Evolutionary conservation across 2,797 vertebrate species (phyloP).

Genomic region (Leptodactylus fallax): DNA sequence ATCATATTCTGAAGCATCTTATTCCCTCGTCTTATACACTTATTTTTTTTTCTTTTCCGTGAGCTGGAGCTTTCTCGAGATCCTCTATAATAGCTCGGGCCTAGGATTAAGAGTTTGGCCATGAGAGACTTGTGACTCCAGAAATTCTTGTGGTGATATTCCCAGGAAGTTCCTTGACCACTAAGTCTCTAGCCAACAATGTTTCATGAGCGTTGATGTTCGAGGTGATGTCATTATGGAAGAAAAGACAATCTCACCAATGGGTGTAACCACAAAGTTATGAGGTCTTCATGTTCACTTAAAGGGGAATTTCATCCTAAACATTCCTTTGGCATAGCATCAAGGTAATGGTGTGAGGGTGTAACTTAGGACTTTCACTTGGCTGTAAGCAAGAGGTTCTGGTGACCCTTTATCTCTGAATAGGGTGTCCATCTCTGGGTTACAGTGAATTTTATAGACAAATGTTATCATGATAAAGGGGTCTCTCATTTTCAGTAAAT

Average conservation of each 20-base stretch:
- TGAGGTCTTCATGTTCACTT: neutral
- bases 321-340: neutral
- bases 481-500: too few relatives aligned
- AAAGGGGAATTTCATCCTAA: neutral
- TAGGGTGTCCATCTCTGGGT: too few relatives aligned
- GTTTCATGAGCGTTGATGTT: neutral
- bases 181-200: neutral
- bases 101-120: neutral
- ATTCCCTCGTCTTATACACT: neutral
- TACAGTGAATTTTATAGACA: too few relatives aligned
- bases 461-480: too few relatives aligned
- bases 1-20: too few relatives aligned
- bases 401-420: too few relatives aligned
- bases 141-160: constrained; percentile 31
- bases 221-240: constrained; percentile 23
- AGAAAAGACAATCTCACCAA: neutral
- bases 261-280: constrained; percentile 7
- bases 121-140: neutral
- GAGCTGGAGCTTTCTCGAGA: too few relatives aligned
- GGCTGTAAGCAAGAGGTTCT: too few relatives aligned
- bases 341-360: neutral
- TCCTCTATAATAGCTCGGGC: neutral
- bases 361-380: neutral
- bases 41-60: neutral
- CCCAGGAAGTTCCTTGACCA: neutral